Conservation (phyloP, 64 coral and sea anemone species). For the Exaiptasia diaphana region DNA sequence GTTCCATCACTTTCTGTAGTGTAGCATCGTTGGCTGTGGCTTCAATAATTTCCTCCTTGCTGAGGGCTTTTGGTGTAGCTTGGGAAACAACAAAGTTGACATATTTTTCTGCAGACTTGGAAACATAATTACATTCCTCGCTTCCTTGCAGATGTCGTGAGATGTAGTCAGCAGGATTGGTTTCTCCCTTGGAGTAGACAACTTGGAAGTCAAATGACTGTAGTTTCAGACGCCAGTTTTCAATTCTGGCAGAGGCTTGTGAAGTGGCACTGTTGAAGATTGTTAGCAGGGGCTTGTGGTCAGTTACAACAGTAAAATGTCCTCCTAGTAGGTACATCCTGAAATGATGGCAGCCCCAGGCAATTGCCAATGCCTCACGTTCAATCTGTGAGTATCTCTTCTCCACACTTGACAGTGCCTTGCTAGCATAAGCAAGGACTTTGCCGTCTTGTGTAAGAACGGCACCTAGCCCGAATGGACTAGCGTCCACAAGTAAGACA, state of each 20-base stretch:
- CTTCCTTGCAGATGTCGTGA: slow-evolving; percentile 2
- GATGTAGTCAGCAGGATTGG: neutral
- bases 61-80: neutral
- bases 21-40: slow-evolving; percentile 4
- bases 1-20: slow-evolving; percentile 13
- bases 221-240: neutral
- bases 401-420: slow-evolving; percentile 23
- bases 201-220: neutral
- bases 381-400: slow-evolving; percentile 42
- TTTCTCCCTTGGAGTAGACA: neutral
- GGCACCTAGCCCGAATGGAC: slow-evolving; percentile 49
- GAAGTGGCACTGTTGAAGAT: slow-evolving; percentile 1
- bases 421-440: slow-evolving; percentile 43
- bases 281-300: slow-evolving; percentile 20
- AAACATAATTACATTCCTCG: neutral
- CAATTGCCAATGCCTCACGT: slow-evolving; percentile 39
- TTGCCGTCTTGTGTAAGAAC: slow-evolving; percentile 23
- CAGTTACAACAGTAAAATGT: slow-evolving; percentile 35
- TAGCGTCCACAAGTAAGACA: slow-evolving; percentile 51
- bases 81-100: neutral
- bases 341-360: slow-evolving; percentile 26
- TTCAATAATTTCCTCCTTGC: neutral
- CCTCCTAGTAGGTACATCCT: slow-evolving; percentile 26
- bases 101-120: neutral
- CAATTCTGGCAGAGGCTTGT: slow-evolving; percentile 1